These are phyloP conservation scores for Sogatella furcifera DNA, from an alignment of 1,140 invertebrate genomes.

Conservation along the genomic window DNA sequence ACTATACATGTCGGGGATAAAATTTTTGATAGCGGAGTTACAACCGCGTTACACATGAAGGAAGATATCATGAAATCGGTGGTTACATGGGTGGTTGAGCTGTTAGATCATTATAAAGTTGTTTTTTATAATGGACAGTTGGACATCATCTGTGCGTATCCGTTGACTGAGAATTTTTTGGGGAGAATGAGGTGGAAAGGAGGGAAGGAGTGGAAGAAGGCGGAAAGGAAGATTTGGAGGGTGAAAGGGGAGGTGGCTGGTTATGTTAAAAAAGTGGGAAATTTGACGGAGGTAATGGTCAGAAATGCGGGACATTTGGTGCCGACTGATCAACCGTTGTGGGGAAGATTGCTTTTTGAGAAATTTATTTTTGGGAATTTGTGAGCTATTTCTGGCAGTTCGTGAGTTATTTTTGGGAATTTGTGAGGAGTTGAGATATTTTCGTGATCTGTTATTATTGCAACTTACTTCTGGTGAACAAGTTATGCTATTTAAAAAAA, in stretches of 20 bases:
- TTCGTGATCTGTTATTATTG: too few species aligned
- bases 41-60: conserved; percentile 56
- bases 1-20: conserved; percentile 69
- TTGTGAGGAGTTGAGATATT: too few species aligned
- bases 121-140: conserved; percentile 73
- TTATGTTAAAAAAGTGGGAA: conserved; percentile 45
- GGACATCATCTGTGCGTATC: conserved; percentile 77
- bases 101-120: conserved; percentile 55
- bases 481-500: too few species aligned
- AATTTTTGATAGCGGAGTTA: conserved; percentile 36
- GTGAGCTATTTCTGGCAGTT: too few species aligned
- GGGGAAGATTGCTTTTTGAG: conserved; percentile 33
- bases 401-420: too few species aligned
- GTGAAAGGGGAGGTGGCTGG: conserved; percentile 29
- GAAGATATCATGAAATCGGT: conserved; percentile 75
- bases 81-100: conserved; percentile 56
- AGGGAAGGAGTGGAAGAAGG: conserved; percentile 48
- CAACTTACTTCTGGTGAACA: too few species aligned
- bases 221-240: conserved; percentile 35
- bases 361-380: not conserved
- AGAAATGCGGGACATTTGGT: conserved; percentile 55
- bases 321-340: conserved; percentile 56
- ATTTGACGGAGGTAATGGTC: conserved; percentile 50
- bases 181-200: conserved; percentile 50
- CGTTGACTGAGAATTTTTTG: conserved; percentile 57